Percentiles rank a stretch among this genome's conserved stretches.
Conservation (phyloP, 1,140 invertebrate species). For the Drosophila ironensis region DNA sequence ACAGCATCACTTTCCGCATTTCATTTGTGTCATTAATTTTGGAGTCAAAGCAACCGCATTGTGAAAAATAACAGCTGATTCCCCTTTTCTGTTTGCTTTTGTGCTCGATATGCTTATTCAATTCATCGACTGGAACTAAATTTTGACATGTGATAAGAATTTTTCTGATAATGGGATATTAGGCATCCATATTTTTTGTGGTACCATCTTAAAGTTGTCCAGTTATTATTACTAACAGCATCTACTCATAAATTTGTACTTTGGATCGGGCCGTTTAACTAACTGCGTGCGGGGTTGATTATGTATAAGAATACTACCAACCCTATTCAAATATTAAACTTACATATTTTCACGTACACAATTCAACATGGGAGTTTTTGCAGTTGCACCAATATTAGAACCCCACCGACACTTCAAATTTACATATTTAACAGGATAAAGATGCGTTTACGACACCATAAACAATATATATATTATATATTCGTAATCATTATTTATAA, state of each 20-base stretch:
- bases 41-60: conserved; percentile 60
- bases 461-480: too few species aligned
- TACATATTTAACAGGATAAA: too few species aligned
- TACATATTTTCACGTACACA: not conserved
- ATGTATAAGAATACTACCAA: not conserved
- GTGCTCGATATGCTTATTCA: conserved; percentile 40
- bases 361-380: conserved; percentile 13
- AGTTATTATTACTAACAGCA: not conserved
- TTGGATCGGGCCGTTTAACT: too few species aligned
- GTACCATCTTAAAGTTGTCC: not conserved
- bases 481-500: too few species aligned
- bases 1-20: conserved; percentile 75
- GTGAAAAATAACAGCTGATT: conserved; percentile 78
- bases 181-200: not conserved
- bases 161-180: conserved; percentile 44
- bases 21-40: conserved; percentile 77
- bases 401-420: too few species aligned
- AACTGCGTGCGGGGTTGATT: not conserved
- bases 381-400: too few species aligned
- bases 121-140: conserved; percentile 75
- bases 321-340: not conserved
- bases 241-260: too few species aligned
- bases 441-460: too few species aligned
- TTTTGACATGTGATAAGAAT: conserved; percentile 68
- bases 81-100: conserved; percentile 42